Evolutionary conservation across 1,140 invertebrate species (phyloP).

Genomic region (Atopsyche davidsoni): DNA sequence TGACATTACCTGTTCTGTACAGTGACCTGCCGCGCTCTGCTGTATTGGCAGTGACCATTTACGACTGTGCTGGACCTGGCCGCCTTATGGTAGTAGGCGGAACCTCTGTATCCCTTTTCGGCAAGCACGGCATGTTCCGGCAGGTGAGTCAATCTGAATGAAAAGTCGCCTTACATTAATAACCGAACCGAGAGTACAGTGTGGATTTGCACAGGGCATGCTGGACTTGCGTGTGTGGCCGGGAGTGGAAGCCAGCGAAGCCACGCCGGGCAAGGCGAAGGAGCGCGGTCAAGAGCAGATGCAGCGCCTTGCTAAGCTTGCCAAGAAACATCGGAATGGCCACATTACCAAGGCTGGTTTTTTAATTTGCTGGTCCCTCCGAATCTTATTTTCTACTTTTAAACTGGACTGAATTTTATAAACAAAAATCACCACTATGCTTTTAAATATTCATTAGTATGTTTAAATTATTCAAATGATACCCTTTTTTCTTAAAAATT

Average conservation of each 20-base stretch:
- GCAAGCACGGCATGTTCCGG: constrained; percentile 84
- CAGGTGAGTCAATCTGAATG: constrained; percentile 50
- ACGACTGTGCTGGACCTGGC: constrained; percentile 84
- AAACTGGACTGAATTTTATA: too few species aligned
- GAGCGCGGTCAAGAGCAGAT: constrained; percentile 79
- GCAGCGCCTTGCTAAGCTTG: constrained; percentile 82
- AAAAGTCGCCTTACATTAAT: background rate
- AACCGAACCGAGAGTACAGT: background rate
- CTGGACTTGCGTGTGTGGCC: constrained; percentile 75
- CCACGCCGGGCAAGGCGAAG: constrained; percentile 80
- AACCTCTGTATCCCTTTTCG: constrained; percentile 85
- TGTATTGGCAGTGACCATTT: constrained; percentile 85
- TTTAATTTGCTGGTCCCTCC: too few species aligned
- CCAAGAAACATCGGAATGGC: constrained; percentile 91
- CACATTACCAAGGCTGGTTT: constrained; percentile 89
- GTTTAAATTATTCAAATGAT: background rate
- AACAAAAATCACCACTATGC: too few species aligned
- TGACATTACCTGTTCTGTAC: constrained; percentile 85
- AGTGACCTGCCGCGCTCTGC: constrained; percentile 88
- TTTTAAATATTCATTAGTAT: too few species aligned
- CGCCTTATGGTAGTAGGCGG: constrained; percentile 80
- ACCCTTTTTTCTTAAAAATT: constrained; percentile 15
- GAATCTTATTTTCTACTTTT: too few species aligned
- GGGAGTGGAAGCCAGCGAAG: constrained; percentile 62
- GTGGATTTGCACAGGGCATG: constrained; percentile 53